Percentiles rank a stretch among this genome's conserved stretches.
Evolutionary conservation across 2,888 invertebrate genomes (phyloP).

Genomic region (Athalia rosae): DNA sequence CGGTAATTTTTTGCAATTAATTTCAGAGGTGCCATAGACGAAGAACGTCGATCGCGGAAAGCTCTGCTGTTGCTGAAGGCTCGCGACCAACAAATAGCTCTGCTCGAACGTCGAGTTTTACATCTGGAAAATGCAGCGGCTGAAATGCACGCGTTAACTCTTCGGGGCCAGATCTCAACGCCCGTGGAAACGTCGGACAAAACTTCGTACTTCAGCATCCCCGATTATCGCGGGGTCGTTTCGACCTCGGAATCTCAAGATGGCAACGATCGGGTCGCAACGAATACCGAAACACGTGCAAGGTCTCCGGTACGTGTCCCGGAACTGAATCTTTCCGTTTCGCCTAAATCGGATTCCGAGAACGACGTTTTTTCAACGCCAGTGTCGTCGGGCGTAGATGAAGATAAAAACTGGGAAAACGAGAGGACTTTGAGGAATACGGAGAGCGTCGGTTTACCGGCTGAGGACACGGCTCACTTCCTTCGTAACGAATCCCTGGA

Average conservation of each 20-base stretch:
- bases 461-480: constrained; percentile 6
- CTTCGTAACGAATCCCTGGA: constrained; percentile 27
- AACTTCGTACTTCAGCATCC: constrained; percentile 28
- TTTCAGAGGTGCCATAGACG: constrained; percentile 58
- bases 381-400: background rate
- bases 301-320: constrained; percentile 20
- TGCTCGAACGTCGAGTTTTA: constrained; percentile 54
- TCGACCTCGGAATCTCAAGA: constrained; percentile 21
- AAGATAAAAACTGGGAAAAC: background rate
- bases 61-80: constrained; percentile 55
- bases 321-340: constrained; percentile 45
- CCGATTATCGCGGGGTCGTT: too few species aligned
- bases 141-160: constrained; percentile 28
- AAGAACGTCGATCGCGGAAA: constrained; percentile 56
- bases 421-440: constrained; percentile 9
- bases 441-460: constrained; percentile 10
- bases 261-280: background rate
- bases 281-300: too few species aligned
- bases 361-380: constrained; percentile 45
- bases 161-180: constrained; percentile 1
- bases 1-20: too few species aligned
- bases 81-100: constrained; percentile 56
- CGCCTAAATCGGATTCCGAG: constrained; percentile 46
- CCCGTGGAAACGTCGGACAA: constrained; percentile 25
- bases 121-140: constrained; percentile 52